phyloP scores from a whole-genome alignment of 2,888 invertebrate species.

The Acholoe squamosa region DNA sequence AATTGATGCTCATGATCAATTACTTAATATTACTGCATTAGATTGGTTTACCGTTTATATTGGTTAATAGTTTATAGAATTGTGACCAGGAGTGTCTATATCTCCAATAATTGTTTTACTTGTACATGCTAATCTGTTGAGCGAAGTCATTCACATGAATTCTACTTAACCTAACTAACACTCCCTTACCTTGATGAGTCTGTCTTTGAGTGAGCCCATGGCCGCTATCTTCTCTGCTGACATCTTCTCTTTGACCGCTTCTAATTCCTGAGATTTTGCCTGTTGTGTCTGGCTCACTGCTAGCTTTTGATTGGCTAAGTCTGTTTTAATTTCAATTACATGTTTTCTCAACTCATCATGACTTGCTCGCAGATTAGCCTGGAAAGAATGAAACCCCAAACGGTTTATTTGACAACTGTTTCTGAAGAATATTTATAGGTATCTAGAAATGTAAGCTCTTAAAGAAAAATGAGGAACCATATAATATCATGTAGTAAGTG shows the following conservation, averaged over 20 bases:
- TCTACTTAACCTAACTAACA: background rate
- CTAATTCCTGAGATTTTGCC: constrained; percentile 77
- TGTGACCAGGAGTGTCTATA: no score
- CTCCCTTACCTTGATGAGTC: constrained; percentile 76
- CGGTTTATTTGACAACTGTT: no score
- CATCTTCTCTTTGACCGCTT: constrained; percentile 75
- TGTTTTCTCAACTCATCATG: constrained; percentile 79
- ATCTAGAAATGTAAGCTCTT: no score
- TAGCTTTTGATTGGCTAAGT: constrained; percentile 75
- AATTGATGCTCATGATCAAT: background rate
- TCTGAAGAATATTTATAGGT: no score
- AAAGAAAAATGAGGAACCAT: no score
- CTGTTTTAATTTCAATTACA: constrained; percentile 77
- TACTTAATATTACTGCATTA: background rate
- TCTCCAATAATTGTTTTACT: no score
- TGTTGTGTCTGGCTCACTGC: constrained; percentile 72
- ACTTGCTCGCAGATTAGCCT: constrained; percentile 80
- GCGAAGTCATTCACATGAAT: no score
- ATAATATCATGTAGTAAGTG: no score
- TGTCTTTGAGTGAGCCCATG: constrained; percentile 78
- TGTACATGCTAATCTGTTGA: no score
- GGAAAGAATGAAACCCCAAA: constrained; percentile 50
- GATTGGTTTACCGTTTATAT: no score
- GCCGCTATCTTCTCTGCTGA: constrained; percentile 78
- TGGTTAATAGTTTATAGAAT: no score